A percentile compares a stretch with the other conserved stretches of the same genome.
Conservation (phyloP, 2,797 vertebrate species). For the Balearica regulorum region DNA sequence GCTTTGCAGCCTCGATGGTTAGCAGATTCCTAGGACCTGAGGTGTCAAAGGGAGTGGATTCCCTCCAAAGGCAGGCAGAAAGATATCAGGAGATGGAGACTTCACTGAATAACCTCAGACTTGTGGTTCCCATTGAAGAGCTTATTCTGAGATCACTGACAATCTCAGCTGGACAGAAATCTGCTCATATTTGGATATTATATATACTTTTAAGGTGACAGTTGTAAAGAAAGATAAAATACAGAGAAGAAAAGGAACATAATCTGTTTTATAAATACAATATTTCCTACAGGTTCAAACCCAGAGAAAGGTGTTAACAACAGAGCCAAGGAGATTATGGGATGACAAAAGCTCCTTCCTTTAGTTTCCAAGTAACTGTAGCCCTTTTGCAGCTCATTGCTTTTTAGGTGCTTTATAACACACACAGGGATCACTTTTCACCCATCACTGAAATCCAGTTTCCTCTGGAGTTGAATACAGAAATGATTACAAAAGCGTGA, state of each 20-base stretch:
- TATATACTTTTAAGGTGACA: not conserved
- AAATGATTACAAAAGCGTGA: not conserved
- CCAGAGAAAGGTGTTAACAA: not conserved
- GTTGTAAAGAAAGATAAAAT: not conserved
- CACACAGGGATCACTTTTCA: not conserved
- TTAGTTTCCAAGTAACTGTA: not conserved
- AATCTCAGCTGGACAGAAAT: not conserved
- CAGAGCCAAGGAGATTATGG: not conserved
- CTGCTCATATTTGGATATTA: not conserved
- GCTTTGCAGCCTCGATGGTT: not conserved
- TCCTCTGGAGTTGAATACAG: not conserved
- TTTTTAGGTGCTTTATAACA: not conserved
- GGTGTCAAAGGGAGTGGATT: not conserved
- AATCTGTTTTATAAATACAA: not conserved
- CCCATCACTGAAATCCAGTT: not conserved
- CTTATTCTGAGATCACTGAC: not conserved
- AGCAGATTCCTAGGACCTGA: not conserved
- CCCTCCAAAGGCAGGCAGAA: not conserved
- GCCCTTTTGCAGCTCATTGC: not conserved
- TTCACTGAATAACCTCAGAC: not conserved
- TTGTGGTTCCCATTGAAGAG: not conserved
- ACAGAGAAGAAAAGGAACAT: not conserved
- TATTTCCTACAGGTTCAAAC: conserved; percentile 18
- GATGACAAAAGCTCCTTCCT: not conserved
- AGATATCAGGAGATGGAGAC: not conserved